phyloP scores from a whole-genome alignment of 2,888 invertebrate species.

The Tetropium fuscum region DNA sequence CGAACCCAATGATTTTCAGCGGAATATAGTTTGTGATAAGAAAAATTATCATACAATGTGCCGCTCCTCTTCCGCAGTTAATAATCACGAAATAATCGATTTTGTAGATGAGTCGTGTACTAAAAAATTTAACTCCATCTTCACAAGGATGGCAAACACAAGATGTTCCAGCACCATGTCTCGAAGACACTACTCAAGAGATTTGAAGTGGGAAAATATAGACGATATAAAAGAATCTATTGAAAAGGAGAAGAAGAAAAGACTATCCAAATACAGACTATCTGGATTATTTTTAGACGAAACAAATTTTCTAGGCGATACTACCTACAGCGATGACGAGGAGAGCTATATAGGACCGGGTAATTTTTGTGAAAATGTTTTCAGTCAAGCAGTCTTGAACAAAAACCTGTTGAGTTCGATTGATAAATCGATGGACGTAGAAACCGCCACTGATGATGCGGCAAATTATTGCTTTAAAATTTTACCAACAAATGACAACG shows the following conservation, averaged over 20 bases:
- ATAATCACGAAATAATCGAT: too few species aligned
- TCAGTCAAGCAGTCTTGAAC: conserved; percentile 10
- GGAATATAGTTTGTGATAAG: not conserved
- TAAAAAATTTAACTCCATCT: too few species aligned
- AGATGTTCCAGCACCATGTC: conserved; percentile 1
- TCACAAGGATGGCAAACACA: conserved; percentile 1
- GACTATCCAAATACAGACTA: conserved; percentile 14
- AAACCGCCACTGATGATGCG: conserved; percentile 11
- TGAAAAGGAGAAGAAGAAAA: conserved; percentile 39
- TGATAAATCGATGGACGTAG: not conserved
- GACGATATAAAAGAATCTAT: conserved; percentile 44
- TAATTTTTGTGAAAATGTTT: not conserved
- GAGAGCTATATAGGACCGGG: not conserved
- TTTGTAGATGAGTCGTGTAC: too few species aligned
- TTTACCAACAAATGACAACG: conserved; percentile 12
- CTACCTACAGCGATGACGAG: not conserved
- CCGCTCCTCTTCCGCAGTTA: too few species aligned
- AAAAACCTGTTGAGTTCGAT: conserved; percentile 3
- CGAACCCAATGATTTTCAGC: conserved; percentile 48
- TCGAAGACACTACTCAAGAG: conserved; percentile 34
- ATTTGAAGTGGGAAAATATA: conserved; percentile 32
- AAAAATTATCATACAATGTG: too few species aligned
- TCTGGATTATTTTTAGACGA: conserved; percentile 4
- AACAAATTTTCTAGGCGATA: not conserved
- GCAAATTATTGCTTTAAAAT: conserved; percentile 9